These are phyloP conservation scores for Xanthia togata DNA, from an alignment of 2,888 invertebrate species.

Conservation along the genomic window DNA sequence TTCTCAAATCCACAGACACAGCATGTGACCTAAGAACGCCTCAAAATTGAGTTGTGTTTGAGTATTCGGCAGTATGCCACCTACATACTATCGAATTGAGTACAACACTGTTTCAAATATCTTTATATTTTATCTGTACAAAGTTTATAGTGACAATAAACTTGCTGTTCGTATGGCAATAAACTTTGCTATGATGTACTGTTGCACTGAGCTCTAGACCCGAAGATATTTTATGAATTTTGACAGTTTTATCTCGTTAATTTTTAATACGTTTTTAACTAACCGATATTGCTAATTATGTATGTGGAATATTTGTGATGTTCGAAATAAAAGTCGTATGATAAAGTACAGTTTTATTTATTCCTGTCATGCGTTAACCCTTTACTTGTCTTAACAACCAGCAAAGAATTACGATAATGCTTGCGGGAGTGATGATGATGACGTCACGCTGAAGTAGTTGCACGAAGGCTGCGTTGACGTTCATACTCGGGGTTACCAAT, in stretches of 20 bases:
- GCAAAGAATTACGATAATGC: too few relatives aligned
- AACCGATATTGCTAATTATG: slow-evolving; percentile 75
- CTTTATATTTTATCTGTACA: slow-evolving; percentile 40
- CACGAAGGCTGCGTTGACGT: too few relatives aligned
- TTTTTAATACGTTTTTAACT: slow-evolving; percentile 70
- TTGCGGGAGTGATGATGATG: too few relatives aligned
- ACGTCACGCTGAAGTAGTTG: too few relatives aligned
- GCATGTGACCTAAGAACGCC: not conserved
- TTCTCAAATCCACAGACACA: not conserved
- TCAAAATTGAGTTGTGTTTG: slow-evolving; percentile 8
- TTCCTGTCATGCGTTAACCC: not conserved
- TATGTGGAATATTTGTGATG: slow-evolving; percentile 85
- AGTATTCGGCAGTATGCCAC: slow-evolving; percentile 18
- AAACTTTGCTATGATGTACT: slow-evolving; percentile 20
- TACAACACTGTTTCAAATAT: slow-evolving; percentile 48
- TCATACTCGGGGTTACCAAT: too few relatives aligned
- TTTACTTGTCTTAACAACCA: too few relatives aligned
- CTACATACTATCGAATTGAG: slow-evolving; percentile 40
- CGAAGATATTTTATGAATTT: slow-evolving; percentile 64
- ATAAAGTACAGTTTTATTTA: slow-evolving; percentile 57
- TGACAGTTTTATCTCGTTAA: slow-evolving; percentile 68
- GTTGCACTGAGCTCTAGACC: slow-evolving; percentile 38
- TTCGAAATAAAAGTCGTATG: slow-evolving; percentile 80
- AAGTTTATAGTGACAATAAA: slow-evolving; percentile 56
- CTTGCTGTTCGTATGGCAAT: slow-evolving; percentile 46